Evolutionary conservation across 2,888 invertebrate genomes (phyloP), one percentile per base, ranked within the genome.

Genomic region (Halocaridina rubra): DNA sequence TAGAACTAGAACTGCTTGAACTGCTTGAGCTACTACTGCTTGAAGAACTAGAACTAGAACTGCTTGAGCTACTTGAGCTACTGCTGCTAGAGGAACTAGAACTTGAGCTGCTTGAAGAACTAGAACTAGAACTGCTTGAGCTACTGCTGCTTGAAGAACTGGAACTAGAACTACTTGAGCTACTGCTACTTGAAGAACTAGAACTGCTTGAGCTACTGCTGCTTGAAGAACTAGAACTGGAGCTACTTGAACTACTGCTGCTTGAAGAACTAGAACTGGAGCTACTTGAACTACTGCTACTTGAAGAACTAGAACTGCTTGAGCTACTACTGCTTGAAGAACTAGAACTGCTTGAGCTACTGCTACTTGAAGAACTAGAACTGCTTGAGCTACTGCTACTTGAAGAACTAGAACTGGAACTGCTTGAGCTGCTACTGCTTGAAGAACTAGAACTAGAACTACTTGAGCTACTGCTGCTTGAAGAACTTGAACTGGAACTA

Each of bases 401-500:
- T 0, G 64, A 53, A 5, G 27, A 27, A 29, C 27, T 27, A 22
- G 32, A 24, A 24, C 33, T 78, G 0, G 78, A 61, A 24, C 64
- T 78, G 30, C 32, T 61, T 7, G 29, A 10, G 4, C 57, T 19
- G 3, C 19, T 30, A 64, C 77, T 77, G 19, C 19, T 32, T 2
- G 77, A 77, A 33, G 7, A 32, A 19, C 77, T 77, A 19, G 33
- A 64, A 7, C 33, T 24, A 33, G 64, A 46, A 19, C 24, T 53
- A 53, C 0, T 5, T 24, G 27, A 64, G 7, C 32, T 32, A 77
- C 7, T 29, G 19, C 61, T 61, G n/a, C 79, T 46, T n/a, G 79
- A 79, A 27, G 39, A 33, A 24, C 64, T 64, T 19, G 64, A 78
- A n/a, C 57, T 29, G 13, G 64, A 79, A 39, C 79, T 67, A 30